Percentiles rank a stretch among this genome's conserved stretches.
Conservation (phyloP, 2,113 vertebrate species). For the Phoxinus phoxinus region DNA sequence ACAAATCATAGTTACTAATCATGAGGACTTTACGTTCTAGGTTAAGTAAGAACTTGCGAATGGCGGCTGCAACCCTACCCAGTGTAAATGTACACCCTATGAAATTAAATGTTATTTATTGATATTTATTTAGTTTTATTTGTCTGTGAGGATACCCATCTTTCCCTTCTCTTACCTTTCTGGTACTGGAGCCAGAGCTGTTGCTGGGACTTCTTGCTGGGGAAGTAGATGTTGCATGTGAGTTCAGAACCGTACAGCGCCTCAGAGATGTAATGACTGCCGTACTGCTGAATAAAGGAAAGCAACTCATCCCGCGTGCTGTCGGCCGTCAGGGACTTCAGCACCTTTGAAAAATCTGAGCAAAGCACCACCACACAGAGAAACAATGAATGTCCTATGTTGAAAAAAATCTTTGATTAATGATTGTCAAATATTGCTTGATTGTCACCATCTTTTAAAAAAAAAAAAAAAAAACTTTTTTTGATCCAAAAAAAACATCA, state of each 20-base stretch:
- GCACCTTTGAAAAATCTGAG: constrained; percentile 89
- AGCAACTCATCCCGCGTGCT: constrained; percentile 93
- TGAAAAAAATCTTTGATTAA: background rate
- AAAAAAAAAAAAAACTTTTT: too few relatives aligned
- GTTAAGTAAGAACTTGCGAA: too few relatives aligned
- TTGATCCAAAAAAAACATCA: too few relatives aligned
- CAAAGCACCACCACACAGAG: constrained; percentile 31
- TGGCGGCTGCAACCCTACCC: background rate
- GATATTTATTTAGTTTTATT: background rate
- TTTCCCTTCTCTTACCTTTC: constrained; percentile 86
- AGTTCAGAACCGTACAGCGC: constrained; percentile 95
- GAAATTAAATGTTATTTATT: background rate
- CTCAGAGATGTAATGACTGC: constrained; percentile 93
- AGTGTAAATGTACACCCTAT: background rate
- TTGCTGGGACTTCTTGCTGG: constrained; percentile 98
- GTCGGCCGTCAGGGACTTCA: constrained; percentile 91
- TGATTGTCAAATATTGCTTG: background rate
- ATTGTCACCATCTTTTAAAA: background rate
- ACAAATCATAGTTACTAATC: too few relatives aligned
- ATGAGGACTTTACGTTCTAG: too few relatives aligned
- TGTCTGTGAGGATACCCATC: background rate
- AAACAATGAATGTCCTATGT: background rate
- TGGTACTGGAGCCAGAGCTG: constrained; percentile 99
- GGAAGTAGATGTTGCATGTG: constrained; percentile 95
- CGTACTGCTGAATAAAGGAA: constrained; percentile 89